These are phyloP conservation scores for Epinotia ramella DNA, from an alignment of 2,888 invertebrate species.

Conservation along the genomic window DNA sequence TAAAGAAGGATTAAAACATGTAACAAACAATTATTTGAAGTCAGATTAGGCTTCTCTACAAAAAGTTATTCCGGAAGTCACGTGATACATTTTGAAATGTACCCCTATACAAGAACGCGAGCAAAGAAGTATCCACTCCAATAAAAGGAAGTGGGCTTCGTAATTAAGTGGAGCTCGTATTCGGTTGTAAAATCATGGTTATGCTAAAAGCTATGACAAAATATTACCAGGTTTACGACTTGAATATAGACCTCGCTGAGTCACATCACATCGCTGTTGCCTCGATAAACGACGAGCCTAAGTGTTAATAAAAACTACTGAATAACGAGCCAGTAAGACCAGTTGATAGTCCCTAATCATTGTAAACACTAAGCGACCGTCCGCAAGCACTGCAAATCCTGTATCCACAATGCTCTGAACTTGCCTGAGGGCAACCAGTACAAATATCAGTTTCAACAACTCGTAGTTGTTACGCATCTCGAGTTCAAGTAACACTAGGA, in stretches of 20 bases:
- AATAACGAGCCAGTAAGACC: slow-evolving; percentile 11
- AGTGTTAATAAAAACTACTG: slow-evolving; percentile 6
- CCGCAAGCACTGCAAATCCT: background rate
- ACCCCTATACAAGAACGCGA: too few relatives aligned
- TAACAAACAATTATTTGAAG: too few relatives aligned
- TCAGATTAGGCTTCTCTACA: too few relatives aligned
- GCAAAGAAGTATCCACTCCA: too few relatives aligned
- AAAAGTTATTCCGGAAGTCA: too few relatives aligned
- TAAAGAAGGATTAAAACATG: too few relatives aligned
- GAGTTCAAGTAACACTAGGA: background rate
- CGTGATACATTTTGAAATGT: too few relatives aligned
- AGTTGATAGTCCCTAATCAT: slow-evolving; percentile 20
- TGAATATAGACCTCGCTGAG: background rate
- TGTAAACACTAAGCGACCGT: slow-evolving; percentile 15
- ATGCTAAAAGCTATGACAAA: too few relatives aligned
- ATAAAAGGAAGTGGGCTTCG: background rate
- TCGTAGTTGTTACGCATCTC: background rate
- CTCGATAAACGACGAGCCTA: slow-evolving; percentile 8
- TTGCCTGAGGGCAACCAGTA: background rate
- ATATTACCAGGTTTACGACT: background rate
- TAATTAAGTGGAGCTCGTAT: too few relatives aligned
- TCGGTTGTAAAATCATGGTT: background rate
- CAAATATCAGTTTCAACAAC: background rate
- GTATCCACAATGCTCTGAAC: background rate
- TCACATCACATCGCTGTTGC: background rate